Evolutionary conservation across 1,140 invertebrate species (phyloP).

Genomic region (Idris sp.): DNA sequence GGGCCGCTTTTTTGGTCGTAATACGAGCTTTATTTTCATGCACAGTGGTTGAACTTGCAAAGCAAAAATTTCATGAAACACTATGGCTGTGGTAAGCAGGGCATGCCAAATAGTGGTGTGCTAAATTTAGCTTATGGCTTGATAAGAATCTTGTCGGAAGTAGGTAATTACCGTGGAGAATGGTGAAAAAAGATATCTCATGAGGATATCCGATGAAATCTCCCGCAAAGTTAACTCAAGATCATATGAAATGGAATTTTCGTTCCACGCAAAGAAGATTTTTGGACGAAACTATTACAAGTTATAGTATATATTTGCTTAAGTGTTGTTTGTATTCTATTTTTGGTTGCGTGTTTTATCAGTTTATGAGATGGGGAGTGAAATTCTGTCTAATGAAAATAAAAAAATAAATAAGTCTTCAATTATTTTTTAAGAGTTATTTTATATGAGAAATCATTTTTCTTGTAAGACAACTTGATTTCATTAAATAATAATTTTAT

Average conservation of each 20-base stretch:
- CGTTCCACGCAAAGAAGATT: too few species aligned
- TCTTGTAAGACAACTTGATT: too few species aligned
- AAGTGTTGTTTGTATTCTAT: too few species aligned
- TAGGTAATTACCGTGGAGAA: slow-evolving; percentile 46
- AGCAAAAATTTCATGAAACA: slow-evolving; percentile 26
- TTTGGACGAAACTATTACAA: too few species aligned
- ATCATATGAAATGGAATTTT: slow-evolving; percentile 31
- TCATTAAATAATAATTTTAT: too few species aligned
- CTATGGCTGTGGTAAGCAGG: slow-evolving; percentile 25
- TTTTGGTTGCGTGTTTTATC: too few species aligned
- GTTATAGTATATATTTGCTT: too few species aligned
- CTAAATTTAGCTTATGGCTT: slow-evolving; percentile 48
- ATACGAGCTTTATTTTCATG: slow-evolving; percentile 38
- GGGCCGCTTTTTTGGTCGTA: slow-evolving; percentile 25
- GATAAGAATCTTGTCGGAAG: slow-evolving; percentile 45
- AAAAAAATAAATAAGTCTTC: too few species aligned
- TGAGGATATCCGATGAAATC: slow-evolving; percentile 31
- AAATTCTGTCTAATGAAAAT: too few species aligned
- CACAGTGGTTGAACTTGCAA: slow-evolving; percentile 9
- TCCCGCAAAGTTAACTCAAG: slow-evolving; percentile 19
- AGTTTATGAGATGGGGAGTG: too few species aligned
- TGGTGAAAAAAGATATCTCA: slow-evolving; percentile 39
- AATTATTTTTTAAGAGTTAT: too few species aligned
- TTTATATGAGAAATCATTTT: too few species aligned
- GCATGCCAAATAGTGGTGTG: slow-evolving; percentile 9